phyloP scores from a whole-genome alignment of 2,113 vertebrate genomes.

The Pongo abelii region DNA sequence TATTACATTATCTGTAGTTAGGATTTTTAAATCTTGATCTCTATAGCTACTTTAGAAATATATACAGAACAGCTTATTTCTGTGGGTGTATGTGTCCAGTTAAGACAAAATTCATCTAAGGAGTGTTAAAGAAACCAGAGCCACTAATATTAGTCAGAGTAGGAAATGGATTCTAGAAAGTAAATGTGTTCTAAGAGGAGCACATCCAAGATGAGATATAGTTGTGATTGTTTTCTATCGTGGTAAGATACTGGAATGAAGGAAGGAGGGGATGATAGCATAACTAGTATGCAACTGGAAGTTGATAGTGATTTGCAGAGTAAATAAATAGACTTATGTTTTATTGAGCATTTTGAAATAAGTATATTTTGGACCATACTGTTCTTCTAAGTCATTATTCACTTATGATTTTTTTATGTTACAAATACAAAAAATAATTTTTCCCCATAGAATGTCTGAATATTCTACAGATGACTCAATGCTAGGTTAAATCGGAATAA shows the following conservation, averaged over 20 bases:
- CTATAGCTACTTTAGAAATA: neutral
- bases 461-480: neutral
- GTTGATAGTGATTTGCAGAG: neutral
- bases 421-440: neutral
- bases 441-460: neutral
- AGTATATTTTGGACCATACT: neutral
- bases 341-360: neutral
- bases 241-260: neutral
- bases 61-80: neutral
- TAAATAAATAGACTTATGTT: neutral
- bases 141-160: neutral
- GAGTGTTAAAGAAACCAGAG: neutral
- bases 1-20: neutral
- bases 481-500: neutral
- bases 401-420: slow-evolving; percentile 5
- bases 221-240: neutral
- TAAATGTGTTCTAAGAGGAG: neutral
- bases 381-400: neutral
- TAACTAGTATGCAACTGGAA: neutral
- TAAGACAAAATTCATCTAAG: slow-evolving; percentile 5
- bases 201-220: neutral
- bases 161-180: neutral
- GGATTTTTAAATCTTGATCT: neutral
- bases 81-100: neutral
- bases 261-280: neutral